Evolutionary conservation across 2,888 invertebrate species (phyloP), one percentile per base, ranked within the genome.

Genomic region (Nycteola revayana): DNA sequence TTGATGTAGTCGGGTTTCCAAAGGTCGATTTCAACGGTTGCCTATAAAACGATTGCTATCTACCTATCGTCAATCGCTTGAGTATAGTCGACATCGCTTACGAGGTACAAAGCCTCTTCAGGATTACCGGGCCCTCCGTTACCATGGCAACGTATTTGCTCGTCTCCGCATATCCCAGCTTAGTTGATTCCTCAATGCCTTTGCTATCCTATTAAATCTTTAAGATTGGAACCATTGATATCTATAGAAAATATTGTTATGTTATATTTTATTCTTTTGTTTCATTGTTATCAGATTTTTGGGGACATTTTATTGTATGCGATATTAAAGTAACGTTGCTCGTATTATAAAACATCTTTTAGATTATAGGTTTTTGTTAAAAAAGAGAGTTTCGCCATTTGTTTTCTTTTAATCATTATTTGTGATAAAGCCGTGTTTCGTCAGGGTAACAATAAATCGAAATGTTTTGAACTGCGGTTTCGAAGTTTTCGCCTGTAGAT

Each of bases 121-220:
- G 84, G 86, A 87, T 87, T 87, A 86, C 71, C 57, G 75, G 68
- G 72, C 75, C 82, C 83, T 67, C 70, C 69, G 84, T 84, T 49
- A 43, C 71, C 70, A 82, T 79, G 75, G 73, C 48, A 56, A 86
- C 82, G 80, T 76, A 75, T 81, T 81, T 79, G 68, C 71, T 71
- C 69, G 60, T 57, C 67, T 75, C 66, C 72, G 69, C 70, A 73
- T 66, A 75, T 71, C 75, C 65, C 72, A 60, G 81, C 78, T 83
- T 80, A 83, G 76, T 62, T 64, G 75, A 75, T 72, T 79, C 80
- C 64, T 79, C 80, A 79, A 82, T 79, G 68, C 72, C 64, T 65
- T 60, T 62, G 74, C 67, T 82, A 82, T 82, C 77, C 76, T 77
- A 81, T 83, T 84, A 81, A 83, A 82, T 77, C 73, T 72, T 55